Percentiles rank a stretch among this genome's conserved stretches.
These are phyloP conservation scores for Cyaniris semiargus DNA, from an alignment of 2,888 invertebrate genomes.

Conservation along the genomic window DNA sequence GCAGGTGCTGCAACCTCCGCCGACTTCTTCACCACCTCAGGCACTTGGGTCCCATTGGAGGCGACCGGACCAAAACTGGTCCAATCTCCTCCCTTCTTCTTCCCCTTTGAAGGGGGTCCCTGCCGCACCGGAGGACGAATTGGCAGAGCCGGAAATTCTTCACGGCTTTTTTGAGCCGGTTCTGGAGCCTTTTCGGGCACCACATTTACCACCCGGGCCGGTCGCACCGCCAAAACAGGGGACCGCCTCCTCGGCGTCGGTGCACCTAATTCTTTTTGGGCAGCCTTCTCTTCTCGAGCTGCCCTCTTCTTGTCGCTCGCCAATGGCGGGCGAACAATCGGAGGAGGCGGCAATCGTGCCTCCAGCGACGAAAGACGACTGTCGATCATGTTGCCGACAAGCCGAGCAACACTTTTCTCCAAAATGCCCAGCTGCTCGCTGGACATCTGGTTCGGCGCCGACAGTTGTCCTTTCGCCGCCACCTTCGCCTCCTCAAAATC, in stretches of 20 bases:
- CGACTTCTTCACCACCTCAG: too few relatives aligned
- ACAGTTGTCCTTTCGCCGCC: background rate
- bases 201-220: too few relatives aligned
- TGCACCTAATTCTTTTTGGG: too few relatives aligned
- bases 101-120: background rate
- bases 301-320: background rate
- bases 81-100: background rate
- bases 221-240: background rate
- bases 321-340: background rate
- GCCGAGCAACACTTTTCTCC: background rate
- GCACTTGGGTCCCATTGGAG: background rate
- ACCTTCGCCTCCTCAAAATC: conserved; percentile 4
- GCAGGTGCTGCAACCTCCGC: background rate
- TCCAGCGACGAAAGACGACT: background rate
- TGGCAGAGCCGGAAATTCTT: background rate
- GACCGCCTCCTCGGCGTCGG: background rate
- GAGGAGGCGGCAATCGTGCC: background rate
- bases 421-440: background rate
- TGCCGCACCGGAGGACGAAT: background rate
- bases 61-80: conserved; percentile 12
- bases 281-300: background rate
- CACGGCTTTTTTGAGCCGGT: background rate
- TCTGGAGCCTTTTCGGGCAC: background rate
- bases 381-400: background rate
- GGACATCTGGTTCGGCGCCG: background rate